A percentile compares a stretch with the other conserved stretches of the same genome.
phyloP scores from a whole-genome alignment of 1,140 invertebrate genomes.

The Drosophila subpulchrella region DNA sequence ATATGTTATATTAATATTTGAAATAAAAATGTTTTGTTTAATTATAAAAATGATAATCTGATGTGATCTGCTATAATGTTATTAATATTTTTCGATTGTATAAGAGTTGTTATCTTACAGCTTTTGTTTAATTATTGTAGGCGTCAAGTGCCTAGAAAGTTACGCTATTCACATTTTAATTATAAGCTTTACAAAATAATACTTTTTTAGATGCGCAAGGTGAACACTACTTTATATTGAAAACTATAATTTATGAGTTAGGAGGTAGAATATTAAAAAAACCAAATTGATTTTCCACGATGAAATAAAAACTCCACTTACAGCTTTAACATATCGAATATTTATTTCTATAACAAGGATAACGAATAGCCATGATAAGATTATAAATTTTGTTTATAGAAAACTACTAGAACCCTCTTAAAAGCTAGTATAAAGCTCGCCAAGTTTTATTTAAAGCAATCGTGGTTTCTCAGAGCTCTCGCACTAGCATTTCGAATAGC shows the following conservation, averaged over 20 bases:
- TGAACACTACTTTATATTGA: no score
- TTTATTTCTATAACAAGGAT: no score
- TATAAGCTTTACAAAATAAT: no score
- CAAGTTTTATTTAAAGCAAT: neutral
- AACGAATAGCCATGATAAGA: neutral
- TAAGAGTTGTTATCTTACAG: neutral
- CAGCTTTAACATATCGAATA: no score
- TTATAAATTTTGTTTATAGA: neutral
- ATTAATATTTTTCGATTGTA: neutral
- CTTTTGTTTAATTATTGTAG: neutral
- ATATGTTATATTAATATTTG: neutral
- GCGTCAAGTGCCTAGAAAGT: no score
- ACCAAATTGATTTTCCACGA: neutral
- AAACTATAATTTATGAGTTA: no score
- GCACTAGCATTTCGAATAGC: neutral
- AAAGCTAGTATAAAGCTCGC: constrained; percentile 11
- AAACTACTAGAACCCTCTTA: neutral
- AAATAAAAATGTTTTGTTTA: neutral
- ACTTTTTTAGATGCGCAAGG: no score
- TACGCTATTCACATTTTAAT: no score
- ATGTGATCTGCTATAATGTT: no score
- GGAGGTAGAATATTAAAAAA: no score
- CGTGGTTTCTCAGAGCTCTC: neutral
- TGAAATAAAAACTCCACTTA: neutral
- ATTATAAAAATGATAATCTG: no score